phyloP scores from a whole-genome alignment of 1,140 invertebrate genomes.

The Cyclargus thomasi region DNA sequence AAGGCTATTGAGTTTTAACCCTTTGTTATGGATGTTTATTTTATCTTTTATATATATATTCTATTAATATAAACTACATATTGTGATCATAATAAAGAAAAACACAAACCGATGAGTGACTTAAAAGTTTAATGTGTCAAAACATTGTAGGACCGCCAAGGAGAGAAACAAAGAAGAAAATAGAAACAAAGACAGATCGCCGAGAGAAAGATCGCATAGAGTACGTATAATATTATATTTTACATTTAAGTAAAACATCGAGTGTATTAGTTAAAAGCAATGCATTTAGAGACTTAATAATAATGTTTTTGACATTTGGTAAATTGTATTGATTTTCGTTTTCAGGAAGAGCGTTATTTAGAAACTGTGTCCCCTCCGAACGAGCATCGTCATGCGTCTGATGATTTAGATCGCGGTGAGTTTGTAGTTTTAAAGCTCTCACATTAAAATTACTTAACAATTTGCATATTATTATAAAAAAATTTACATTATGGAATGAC shows the following conservation, averaged over 20 bases:
- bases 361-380: slow-evolving; percentile 63
- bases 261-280: background rate
- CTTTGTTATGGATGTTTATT: too few species aligned
- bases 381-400: slow-evolving; percentile 54
- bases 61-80: too few species aligned
- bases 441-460: too few species aligned
- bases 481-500: too few species aligned
- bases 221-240: slow-evolving; percentile 32
- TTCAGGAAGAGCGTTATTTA: slow-evolving; percentile 62
- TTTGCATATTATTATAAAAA: too few species aligned
- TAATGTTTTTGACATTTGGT: background rate
- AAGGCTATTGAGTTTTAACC: too few species aligned
- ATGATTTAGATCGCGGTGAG: slow-evolving; percentile 67
- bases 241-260: background rate
- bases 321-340: background rate
- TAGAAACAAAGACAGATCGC: slow-evolving; percentile 58
- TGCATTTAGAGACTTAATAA: background rate
- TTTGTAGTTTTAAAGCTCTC: background rate
- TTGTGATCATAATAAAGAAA: too few species aligned
- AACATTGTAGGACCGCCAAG: slow-evolving; percentile 43
- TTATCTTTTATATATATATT: too few species aligned
- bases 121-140: background rate
- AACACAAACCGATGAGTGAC: too few species aligned
- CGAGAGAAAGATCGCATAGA: slow-evolving; percentile 60
- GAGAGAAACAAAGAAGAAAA: slow-evolving; percentile 59